Conservation (phyloP, 2,797 vertebrate genomes). For the Crenichthys baileyi region DNA sequence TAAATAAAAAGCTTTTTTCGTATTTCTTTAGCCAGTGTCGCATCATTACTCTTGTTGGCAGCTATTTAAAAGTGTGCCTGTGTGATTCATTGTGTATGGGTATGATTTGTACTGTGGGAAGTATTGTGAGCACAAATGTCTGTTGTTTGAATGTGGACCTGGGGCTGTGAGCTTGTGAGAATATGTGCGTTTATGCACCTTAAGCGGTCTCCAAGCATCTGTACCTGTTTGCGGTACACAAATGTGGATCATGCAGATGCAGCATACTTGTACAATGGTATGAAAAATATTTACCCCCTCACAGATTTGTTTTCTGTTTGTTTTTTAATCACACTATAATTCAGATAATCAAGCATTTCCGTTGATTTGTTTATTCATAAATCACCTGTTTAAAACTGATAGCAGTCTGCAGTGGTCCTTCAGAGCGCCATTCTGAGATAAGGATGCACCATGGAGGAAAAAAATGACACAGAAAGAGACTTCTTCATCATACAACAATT, state of each 20-base stretch:
- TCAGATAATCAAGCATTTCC: no score
- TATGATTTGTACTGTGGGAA: slow-evolving; percentile 7
- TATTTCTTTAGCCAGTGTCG: slow-evolving; percentile 16
- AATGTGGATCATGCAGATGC: background rate
- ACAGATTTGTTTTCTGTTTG: background rate
- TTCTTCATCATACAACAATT: no score
- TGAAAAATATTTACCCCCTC: background rate
- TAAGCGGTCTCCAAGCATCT: background rate
- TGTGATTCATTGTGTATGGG: slow-evolving; percentile 24
- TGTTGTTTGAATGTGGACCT: slow-evolving; percentile 1
- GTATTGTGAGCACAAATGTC: background rate
- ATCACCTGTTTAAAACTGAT: background rate
- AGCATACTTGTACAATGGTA: background rate
- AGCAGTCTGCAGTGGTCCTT: no score
- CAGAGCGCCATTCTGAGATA: no score
- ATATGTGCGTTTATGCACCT: background rate
- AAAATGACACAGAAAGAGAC: no score
- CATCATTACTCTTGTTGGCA: slow-evolving; percentile 42
- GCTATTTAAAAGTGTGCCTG: slow-evolving; percentile 31
- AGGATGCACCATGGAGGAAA: no score
- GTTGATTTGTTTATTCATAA: background rate
- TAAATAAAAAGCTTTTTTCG: slow-evolving; percentile 38
- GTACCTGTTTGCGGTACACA: background rate
- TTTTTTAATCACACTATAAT: background rate
- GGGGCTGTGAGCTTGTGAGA: background rate